Percentiles rank a stretch among this genome's conserved stretches.
phyloP scores from a whole-genome alignment of 2,797 vertebrate species.

The Acanthurus tractus region DNA sequence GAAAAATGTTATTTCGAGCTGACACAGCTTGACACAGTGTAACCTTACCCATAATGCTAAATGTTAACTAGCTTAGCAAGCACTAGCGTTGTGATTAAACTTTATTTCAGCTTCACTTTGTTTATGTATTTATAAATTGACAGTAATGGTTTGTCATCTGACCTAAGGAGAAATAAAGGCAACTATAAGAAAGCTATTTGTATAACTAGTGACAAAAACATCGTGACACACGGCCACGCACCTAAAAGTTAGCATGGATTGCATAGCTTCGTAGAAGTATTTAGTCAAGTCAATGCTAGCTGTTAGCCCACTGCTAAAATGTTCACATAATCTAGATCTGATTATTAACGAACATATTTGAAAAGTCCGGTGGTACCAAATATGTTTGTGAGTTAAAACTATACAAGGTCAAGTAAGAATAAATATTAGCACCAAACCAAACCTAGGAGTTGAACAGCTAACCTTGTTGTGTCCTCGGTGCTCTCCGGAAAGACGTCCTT shows the following conservation, averaged over 20 bases:
- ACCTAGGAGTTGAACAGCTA: slow-evolving; percentile 25
- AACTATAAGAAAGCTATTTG: accelerated
- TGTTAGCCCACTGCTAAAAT: slow-evolving; percentile 24
- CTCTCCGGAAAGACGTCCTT: slow-evolving; percentile 57
- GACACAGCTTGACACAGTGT: not conserved
- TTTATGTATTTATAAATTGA: not conserved
- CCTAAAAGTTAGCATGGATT: slow-evolving; percentile 22
- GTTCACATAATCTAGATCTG: not conserved
- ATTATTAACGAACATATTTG: not conserved
- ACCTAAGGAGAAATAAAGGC: accelerated
- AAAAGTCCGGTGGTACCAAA: accelerated
- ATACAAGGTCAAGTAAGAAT: accelerated
- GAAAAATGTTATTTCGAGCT: no score
- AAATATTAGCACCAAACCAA: not conserved
- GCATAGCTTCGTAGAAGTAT: not conserved
- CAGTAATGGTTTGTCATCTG: not conserved
- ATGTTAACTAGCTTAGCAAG: slow-evolving; percentile 21
- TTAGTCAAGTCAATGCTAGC: not conserved
- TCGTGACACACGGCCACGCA: not conserved
- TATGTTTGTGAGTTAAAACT: accelerated
- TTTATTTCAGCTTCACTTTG: no score
- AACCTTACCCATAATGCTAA: not conserved
- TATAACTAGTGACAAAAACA: not conserved
- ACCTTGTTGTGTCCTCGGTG: slow-evolving; percentile 79
- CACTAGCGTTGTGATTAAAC: not conserved